Conservation (phyloP, 2,113 vertebrate genomes). For the Upupa epops region DNA sequence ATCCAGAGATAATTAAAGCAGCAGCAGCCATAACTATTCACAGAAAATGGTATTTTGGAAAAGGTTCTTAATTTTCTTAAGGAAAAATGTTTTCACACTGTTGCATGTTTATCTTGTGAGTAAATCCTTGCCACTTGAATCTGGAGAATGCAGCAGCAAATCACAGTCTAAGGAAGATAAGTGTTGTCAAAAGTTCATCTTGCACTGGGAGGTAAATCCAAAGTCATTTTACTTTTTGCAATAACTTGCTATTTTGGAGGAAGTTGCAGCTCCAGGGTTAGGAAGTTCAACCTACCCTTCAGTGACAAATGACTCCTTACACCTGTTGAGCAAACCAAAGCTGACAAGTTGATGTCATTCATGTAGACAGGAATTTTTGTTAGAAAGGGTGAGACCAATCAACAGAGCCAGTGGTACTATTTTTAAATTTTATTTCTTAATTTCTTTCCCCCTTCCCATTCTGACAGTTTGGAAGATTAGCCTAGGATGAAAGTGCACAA, state of each 20-base stretch:
- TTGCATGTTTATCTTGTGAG: not conserved
- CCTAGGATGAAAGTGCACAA: not conserved
- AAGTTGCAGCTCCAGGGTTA: constrained; percentile 1
- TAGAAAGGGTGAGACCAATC: not conserved
- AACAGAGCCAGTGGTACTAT: not conserved
- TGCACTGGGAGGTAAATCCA: not conserved
- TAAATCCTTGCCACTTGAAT: not conserved
- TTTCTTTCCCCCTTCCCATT: not conserved
- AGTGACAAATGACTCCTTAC: not conserved
- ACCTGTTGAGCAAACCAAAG: not conserved
- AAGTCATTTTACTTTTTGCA: constrained; percentile 17
- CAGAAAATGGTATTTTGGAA: constrained; percentile 4
- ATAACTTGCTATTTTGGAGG: not conserved
- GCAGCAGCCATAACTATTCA: not conserved
- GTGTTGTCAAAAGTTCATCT: constrained; percentile 32
- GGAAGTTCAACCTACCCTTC: constrained; percentile 3
- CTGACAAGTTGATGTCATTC: not conserved
- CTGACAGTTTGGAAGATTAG: not conserved
- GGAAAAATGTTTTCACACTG: not conserved
- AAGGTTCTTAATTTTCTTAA: not conserved
- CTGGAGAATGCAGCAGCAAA: not conserved
- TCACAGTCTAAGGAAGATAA: not conserved
- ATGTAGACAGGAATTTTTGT: not conserved
- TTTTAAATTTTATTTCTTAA: not conserved
- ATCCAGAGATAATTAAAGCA: not conserved